A percentile compares a stretch with the other conserved stretches of the same genome.
These are phyloP conservation scores for Trochalopteron elliotii DNA, from an alignment of 2,113 vertebrate genomes.

Conservation along the genomic window DNA sequence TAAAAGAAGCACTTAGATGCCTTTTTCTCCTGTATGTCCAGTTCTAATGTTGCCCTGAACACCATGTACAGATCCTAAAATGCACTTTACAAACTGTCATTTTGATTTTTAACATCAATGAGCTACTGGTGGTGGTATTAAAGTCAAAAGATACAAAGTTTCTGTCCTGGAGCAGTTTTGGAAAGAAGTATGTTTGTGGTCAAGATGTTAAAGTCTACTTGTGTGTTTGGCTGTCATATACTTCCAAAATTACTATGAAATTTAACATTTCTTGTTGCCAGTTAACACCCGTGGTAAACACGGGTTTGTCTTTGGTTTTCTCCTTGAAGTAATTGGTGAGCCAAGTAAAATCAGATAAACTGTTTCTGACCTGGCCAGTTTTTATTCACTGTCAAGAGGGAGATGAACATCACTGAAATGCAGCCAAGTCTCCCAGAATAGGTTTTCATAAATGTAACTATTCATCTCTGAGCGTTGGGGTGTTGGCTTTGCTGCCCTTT, in stretches of 20 bases:
- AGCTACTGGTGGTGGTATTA: not conserved
- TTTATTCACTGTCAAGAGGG: not conserved
- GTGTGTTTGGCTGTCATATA: not conserved
- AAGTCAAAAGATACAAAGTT: not conserved
- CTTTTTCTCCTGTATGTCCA: fast-evolving
- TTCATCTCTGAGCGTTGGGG: not conserved
- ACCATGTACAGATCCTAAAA: not conserved
- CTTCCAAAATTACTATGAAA: not conserved
- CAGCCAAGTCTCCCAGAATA: not conserved
- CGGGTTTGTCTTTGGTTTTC: not conserved
- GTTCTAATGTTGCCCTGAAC: not conserved
- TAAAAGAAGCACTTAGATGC: not conserved
- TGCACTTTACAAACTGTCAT: not conserved
- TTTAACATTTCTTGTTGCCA: not conserved
- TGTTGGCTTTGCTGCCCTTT: not conserved
- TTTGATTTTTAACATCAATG: not conserved
- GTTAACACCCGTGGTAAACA: not conserved
- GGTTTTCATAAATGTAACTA: not conserved
- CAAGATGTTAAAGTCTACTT: not conserved
- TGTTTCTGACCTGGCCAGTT: not conserved
- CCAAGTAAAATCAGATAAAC: not conserved
- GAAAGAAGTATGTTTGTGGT: not conserved
- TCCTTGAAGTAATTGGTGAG: not conserved
- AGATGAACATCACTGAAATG: not conserved
- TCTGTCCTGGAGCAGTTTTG: not conserved